These are phyloP conservation scores for Holothuria glaberrima DNA, from an alignment of 35 echinoderm and acorn worm genomes.

Conservation along the genomic window DNA sequence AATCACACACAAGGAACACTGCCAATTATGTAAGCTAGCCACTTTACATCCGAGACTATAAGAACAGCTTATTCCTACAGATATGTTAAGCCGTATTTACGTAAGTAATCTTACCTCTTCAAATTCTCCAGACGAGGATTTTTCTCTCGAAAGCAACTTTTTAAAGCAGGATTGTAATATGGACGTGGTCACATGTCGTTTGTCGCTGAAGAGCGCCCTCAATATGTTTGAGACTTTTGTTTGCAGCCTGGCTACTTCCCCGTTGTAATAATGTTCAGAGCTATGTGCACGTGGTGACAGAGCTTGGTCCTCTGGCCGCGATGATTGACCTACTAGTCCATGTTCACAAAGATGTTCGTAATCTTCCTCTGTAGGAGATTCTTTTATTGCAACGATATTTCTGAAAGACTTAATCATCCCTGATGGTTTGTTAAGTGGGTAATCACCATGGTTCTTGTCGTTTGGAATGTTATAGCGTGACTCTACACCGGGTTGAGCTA, in stretches of 20 bases:
- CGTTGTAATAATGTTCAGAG: slow-evolving; percentile 3
- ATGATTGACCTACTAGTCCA: slow-evolving; percentile 3
- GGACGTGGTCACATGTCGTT: slow-evolving; percentile 3
- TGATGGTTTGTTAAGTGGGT: background rate
- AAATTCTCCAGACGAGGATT: background rate
- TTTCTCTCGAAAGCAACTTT: background rate
- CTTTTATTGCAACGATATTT: slow-evolving; percentile 47
- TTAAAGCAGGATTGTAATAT: background rate
- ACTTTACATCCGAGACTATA: too few species aligned
- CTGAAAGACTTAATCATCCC: slow-evolving; percentile 37
- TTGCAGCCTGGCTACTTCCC: background rate
- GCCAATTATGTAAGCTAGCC: too few species aligned
- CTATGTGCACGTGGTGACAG: background rate
- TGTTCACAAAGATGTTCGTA: background rate
- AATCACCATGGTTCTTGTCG: background rate
- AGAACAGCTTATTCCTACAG: too few species aligned
- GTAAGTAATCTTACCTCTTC: slow-evolving; percentile 2
- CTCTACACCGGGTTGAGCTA: background rate
- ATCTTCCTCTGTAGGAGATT: slow-evolving; percentile 35
- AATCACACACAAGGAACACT: too few species aligned
- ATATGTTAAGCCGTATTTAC: too few species aligned
- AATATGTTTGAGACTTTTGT: slow-evolving; percentile 11
- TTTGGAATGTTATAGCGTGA: slow-evolving; percentile 18
- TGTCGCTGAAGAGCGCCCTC: slow-evolving; percentile 33
- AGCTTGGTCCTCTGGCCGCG: background rate